phyloP scores from a whole-genome alignment of 2,888 invertebrate species.

The Hemithea aestivaria region DNA sequence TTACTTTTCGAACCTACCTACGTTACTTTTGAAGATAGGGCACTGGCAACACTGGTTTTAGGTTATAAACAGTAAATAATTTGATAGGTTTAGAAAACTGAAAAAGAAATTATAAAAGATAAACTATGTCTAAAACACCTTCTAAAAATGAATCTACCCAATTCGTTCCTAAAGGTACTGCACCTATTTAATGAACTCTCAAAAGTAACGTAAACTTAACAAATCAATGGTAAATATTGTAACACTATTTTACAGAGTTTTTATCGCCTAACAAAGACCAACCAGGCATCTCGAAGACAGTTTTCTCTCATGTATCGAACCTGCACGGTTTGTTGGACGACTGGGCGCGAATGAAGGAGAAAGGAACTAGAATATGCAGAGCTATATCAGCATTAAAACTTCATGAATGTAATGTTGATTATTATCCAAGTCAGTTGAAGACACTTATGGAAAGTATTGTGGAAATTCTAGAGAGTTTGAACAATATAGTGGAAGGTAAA shows the following conservation, averaged over 20 bases:
- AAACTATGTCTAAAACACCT: conserved; percentile 51
- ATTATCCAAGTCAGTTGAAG: conserved; percentile 55
- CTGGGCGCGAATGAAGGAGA: conserved; percentile 54
- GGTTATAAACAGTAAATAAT: too few relatives aligned
- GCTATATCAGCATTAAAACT: conserved; percentile 52
- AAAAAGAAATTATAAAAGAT: neutral
- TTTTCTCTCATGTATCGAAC: conserved; percentile 57
- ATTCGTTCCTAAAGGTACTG: conserved; percentile 56
- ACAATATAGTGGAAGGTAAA: conserved; percentile 53
- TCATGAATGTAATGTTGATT: conserved; percentile 52
- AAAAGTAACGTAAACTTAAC: too few relatives aligned
- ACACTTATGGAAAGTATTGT: conserved; percentile 47
- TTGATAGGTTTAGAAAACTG: too few relatives aligned
- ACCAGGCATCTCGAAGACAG: conserved; percentile 57
- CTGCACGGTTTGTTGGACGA: conserved; percentile 50
- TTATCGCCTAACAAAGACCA: conserved; percentile 53
- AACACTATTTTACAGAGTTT: conserved; percentile 51
- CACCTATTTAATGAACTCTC: too few relatives aligned
- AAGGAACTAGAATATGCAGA: conserved; percentile 53
- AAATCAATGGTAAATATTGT: too few relatives aligned
- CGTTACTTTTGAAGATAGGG: too few relatives aligned
- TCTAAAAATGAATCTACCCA: conserved; percentile 31
- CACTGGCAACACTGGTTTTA: too few relatives aligned
- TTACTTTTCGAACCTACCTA: too few relatives aligned
- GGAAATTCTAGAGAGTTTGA: conserved; percentile 44